Conservation (phyloP, 2,113 vertebrate genomes). For the Scomber colias region DNA sequence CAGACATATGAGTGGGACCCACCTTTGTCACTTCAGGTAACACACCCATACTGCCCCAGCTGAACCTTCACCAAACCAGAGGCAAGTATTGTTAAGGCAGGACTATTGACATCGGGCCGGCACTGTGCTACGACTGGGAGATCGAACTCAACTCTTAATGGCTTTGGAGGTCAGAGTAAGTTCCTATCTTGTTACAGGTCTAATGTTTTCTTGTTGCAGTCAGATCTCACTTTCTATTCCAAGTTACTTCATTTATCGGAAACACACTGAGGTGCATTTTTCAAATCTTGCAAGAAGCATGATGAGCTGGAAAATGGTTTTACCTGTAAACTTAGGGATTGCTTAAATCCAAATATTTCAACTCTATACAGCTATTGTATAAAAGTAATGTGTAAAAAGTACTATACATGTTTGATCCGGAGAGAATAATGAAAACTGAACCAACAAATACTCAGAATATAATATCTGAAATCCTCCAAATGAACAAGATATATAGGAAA, state of each 20-base stretch:
- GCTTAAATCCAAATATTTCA: background rate
- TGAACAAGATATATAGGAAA: background rate
- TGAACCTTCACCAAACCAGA: conserved; percentile 72
- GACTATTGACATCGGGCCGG: conserved; percentile 87
- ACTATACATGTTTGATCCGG: background rate
- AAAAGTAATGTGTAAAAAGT: background rate
- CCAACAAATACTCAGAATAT: background rate
- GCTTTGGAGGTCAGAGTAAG: background rate
- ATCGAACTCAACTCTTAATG: conserved; percentile 16
- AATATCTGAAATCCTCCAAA: conserved; percentile 8
- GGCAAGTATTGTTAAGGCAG: conserved; percentile 93
- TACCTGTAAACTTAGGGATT: background rate
- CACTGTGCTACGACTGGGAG: conserved; percentile 36
- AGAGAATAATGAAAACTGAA: background rate
- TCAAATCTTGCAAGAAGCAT: background rate
- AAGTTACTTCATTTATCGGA: background rate
- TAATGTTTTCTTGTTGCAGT: background rate
- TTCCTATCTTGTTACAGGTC: background rate
- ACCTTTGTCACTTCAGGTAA: conserved; percentile 97
- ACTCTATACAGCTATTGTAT: background rate
- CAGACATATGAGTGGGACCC: conserved; percentile 95
- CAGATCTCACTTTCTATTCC: background rate
- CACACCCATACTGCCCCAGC: conserved; percentile 95
- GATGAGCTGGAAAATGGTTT: background rate
- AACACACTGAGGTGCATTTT: background rate